These are phyloP conservation scores for Trinorchestia longiramus DNA, from an alignment of 1,140 invertebrate species.

Conservation along the genomic window DNA sequence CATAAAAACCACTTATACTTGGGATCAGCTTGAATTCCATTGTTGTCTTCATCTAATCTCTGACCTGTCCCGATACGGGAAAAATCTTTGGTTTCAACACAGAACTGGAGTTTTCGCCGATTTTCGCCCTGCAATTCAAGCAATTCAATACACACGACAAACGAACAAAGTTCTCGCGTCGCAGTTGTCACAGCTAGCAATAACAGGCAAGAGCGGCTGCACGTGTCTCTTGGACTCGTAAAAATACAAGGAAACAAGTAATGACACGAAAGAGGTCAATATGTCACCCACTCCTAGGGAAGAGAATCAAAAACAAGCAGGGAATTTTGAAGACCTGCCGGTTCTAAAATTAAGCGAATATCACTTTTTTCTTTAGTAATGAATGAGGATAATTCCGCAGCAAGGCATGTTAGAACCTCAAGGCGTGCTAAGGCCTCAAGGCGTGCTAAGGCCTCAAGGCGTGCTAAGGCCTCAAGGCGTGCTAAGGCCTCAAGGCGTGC, in stretches of 20 bases:
- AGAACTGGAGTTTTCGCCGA: too few relatives aligned
- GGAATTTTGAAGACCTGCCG: background rate
- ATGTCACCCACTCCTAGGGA: background rate
- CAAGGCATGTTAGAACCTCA: too few relatives aligned
- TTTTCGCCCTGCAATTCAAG: background rate
- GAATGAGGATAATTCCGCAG: background rate
- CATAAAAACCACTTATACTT: too few relatives aligned
- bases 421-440: too few relatives aligned
- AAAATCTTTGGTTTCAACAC: too few relatives aligned
- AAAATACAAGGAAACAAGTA: background rate
- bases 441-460: too few relatives aligned
- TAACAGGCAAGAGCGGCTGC: background rate
- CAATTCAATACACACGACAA: background rate
- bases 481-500: too few relatives aligned
- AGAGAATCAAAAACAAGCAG: background rate
- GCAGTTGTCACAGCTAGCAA: background rate
- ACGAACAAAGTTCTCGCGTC: background rate
- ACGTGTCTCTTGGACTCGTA: background rate
- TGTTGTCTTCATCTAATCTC: too few relatives aligned
- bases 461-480: too few relatives aligned
- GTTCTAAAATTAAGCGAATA: background rate
- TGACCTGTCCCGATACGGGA: too few relatives aligned
- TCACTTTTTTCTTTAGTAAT: background rate
- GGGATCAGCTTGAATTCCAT: too few relatives aligned
- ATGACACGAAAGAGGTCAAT: background rate